Evolutionary conservation across 2,888 invertebrate genomes (phyloP).

Genomic region (Lasius platythorax): DNA sequence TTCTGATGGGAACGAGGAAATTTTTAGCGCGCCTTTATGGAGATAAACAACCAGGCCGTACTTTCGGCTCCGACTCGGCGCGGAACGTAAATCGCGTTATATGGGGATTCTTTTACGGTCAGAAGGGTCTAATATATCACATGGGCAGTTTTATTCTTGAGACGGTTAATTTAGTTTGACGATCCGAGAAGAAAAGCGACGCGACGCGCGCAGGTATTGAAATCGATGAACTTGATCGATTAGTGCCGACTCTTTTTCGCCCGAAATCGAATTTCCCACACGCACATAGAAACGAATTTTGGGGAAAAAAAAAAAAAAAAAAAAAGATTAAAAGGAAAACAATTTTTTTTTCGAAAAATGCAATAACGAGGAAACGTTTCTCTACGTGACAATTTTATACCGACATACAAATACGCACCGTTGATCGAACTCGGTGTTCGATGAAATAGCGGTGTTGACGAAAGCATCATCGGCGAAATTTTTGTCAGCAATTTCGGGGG

Average conservation of each 20-base stretch:
- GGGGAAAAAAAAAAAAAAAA: too few relatives aligned
- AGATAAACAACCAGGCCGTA: slow-evolving; percentile 44
- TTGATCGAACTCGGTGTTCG: background rate
- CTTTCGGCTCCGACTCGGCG: slow-evolving; percentile 35
- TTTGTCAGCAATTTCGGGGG: slow-evolving; percentile 19
- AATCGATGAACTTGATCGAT: background rate
- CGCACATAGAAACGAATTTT: background rate
- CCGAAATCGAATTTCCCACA: background rate
- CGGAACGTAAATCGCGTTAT: slow-evolving; percentile 37
- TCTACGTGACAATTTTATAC: background rate
- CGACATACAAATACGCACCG: background rate
- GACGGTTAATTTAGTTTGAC: slow-evolving; percentile 34
- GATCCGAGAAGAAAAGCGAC: background rate
- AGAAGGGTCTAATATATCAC: slow-evolving; percentile 1
- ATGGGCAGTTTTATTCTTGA: background rate
- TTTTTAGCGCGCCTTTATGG: slow-evolving; percentile 49
- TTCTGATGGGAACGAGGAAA: slow-evolving; percentile 22
- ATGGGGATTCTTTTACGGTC: slow-evolving; percentile 10
- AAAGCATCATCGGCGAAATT: background rate
- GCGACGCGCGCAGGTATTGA: background rate
- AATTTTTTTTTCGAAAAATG: background rate
- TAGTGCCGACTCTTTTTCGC: background rate
- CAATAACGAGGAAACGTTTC: background rate
- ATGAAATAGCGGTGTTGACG: background rate
- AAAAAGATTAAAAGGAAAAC: background rate